A percentile compares a stretch with the other conserved stretches of the same genome.
Evolutionary conservation across 1,140 invertebrate species (phyloP).

Genomic region (Drosophila kepulauana): DNA sequence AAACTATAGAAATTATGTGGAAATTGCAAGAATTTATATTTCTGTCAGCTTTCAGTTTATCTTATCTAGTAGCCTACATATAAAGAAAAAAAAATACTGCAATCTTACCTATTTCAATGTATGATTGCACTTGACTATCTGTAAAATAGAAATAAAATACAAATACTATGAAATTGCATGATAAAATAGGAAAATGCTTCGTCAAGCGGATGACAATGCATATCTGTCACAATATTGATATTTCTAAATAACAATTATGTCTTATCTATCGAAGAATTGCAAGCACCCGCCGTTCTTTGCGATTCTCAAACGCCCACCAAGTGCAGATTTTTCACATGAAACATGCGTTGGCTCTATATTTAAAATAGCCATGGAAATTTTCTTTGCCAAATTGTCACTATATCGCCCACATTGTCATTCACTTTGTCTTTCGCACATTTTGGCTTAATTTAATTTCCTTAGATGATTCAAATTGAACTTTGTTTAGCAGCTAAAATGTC

Average conservation of each 20-base stretch:
- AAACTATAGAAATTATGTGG: not conserved
- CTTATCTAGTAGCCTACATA: not conserved
- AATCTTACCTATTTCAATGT: slow-evolving; percentile 22
- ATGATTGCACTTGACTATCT: slow-evolving; percentile 29
- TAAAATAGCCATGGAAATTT: slow-evolving; percentile 27
- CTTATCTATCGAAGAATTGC: not conserved
- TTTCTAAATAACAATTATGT: not conserved
- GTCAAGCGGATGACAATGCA: too few species aligned
- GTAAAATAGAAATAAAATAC: not conserved
- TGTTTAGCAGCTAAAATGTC: slow-evolving; percentile 26
- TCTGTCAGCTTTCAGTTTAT: slow-evolving; percentile 12
- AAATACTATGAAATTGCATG: not conserved
- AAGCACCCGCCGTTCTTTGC: not conserved
- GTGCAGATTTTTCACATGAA: slow-evolving; percentile 25
- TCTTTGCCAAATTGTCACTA: slow-evolving; percentile 37
- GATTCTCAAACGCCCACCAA: not conserved
- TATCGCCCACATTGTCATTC: slow-evolving; percentile 36
- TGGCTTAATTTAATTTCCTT: slow-evolving; percentile 39
- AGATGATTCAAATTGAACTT: slow-evolving; percentile 49
- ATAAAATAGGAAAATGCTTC: not conserved
- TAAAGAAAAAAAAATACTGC: slow-evolving; percentile 16
- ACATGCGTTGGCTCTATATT: slow-evolving; percentile 9
- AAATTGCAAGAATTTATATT: slow-evolving; percentile 5
- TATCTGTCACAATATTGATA: not conserved
- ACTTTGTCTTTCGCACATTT: slow-evolving; percentile 13